Evolutionary conservation across 2,113 vertebrate species (phyloP), one percentile per base, ranked within the genome.

Genomic region (Illadopsis cleaveri): DNA sequence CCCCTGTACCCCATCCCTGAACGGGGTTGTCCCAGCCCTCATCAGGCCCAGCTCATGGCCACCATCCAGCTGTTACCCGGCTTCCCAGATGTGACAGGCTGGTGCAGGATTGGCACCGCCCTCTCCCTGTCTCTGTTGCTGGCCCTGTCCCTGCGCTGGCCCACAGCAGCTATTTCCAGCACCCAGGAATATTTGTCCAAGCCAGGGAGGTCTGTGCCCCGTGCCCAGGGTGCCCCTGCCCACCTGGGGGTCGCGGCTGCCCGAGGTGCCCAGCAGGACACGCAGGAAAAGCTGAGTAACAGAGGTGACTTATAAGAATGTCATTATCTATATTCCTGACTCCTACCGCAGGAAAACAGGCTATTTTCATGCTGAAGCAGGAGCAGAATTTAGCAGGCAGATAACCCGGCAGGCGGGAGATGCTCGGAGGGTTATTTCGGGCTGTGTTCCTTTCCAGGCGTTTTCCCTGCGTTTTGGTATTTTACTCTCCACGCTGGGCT

Each of bases 261-360:
- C 85, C 4, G 24, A 90, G 78, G 73, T 93, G 81, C 69, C 92
- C 56, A 8, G 90, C 56, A 7, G 93, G 28, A 60, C 82, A 8
- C 1, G 4, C 87, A 95, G 96, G 96, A 97, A 97, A 97, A 95
- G 90, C 96, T 97, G 96, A 97, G 94, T 97, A 97, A 97, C 69
- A 75, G 96, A 94, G 94, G 95, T 95, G 96, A 97, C 94, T 95
- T 95, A 94, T 93, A 78, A 71, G 92, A 95, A 94, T 94, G 95
- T 97, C 96, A 97, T 97, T 97, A 96, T 97, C 95, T 87, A 76
- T 93, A 87, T 95, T 94, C 94, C 92, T 94, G 95, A 69, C 95
- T 96, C 81, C 92, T 81, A 95, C 96, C 96, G 48, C 96, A 97
- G 90, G 70, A 94, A 97, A 95, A 97, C 94, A 96, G 93, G 73